Base-by-base conservation (phyloP, 2,797 vertebrate species). In the Aulostomus chinensis region DNA sequence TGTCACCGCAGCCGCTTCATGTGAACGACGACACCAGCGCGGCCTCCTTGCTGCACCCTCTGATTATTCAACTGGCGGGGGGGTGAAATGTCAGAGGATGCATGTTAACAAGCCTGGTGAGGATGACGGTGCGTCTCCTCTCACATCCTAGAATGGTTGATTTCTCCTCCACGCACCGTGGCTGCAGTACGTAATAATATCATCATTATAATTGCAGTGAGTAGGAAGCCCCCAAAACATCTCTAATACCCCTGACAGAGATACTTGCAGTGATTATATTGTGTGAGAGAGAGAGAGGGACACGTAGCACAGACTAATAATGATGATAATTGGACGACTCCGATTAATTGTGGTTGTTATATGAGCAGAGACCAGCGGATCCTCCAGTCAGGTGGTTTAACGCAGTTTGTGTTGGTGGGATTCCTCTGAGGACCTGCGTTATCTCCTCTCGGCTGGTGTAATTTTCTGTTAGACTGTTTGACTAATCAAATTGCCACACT, bases 71-170 rank as follows among this genome's bases (percentile, higher is more conserved):
- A 48, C 13, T 4, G 37, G 38, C 32, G 7, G 4, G 7, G 38
- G 65, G 20, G 8, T 4, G 25, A 85, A 81, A 86, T 76, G 78
- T 81, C 83, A 76, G 63, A 25, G 33, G 54, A 53, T 68, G 48
- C 49, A 57, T 76, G 58, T 78, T 69, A 60, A 77, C 34, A 36
- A 2, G 1, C 16, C 40, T 47, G 31, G 30, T 21, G 47, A 62
- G 45, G 48, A 46, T 31, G 4, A 0, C 4, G 5, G 21, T 13
- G 25, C n/a, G 0, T 43, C 14, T 1, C 36, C 16, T 59, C 57
- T 13, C 11, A 36, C 0, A 0, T 34, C 31, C 13, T 42, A 6
- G 16, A 12, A 25, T 25, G 24, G 24, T 4, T 26, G 3, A 1
- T 8, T 26, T 4, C 5, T 10, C 9, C 24, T 26, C n/a, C n/a